Evolutionary conservation across 1,140 invertebrate species (phyloP), one percentile per base, ranked within the genome.

Genomic region (Plectus sambesii): DNA sequence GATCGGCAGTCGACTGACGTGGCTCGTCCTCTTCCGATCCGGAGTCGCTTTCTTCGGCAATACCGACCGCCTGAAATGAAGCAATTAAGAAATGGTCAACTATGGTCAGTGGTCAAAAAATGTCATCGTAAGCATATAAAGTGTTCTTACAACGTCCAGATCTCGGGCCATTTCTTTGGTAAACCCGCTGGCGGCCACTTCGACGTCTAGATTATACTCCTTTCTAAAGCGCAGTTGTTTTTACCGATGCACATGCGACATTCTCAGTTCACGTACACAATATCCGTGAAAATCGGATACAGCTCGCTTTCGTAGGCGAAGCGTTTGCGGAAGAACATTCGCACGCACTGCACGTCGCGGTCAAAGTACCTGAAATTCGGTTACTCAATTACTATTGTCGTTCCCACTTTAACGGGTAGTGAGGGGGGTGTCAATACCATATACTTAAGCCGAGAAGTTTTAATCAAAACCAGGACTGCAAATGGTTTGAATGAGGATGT

Each of bases 291-390:
- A 49, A 75, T 79, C 19, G 93, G 93, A 69, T 78, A 83, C 3
- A 83, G 72, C 62, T 83, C 81, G 12, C 48, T 6, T 72, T 96
- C 90, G 72, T 84, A 98, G 1, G 77, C 77, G 72, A 94, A 98
- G 45, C 85, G 78, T 70, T 81, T 81, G 62, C 80, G 82, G 70
- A 98, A 98, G 72, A 96, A 96, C 43, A 84, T 82, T 51, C 81
- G 76, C 9, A 99, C 76, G 70, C 92, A 96, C 37, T 80, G 80
- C 0, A 98, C 90, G 77, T 99, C 93, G 60, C 93, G 78, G 48
- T 97, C 80, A 72, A 98, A 99, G 73, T 84, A 87, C 63, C 82
- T 84, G 55, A 35, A 55, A 61, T n/a, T n/a, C n/a, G n/a, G n/a
- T n/a, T n/a, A n/a, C n/a, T n/a, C n/a, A n/a, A n/a, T n/a, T n/a